Evolutionary conservation across 2,888 invertebrate genomes (phyloP), one percentile per base, ranked within the genome.

Genomic region (Drosophila acutilabella): DNA sequence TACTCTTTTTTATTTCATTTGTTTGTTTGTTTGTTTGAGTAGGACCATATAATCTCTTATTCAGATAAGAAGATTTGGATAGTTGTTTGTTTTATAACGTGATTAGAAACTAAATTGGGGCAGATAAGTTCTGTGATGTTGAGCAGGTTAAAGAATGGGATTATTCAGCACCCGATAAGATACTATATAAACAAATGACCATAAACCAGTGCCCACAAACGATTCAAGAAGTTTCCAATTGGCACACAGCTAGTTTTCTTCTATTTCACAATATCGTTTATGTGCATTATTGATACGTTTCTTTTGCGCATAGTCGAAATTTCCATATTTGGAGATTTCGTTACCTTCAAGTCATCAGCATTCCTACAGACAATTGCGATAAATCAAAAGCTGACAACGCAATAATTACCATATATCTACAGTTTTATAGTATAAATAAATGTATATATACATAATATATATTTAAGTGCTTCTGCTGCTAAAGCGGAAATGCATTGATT

Each of bases 401-500:
- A 68, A 78, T 67, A 66, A 78, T 66, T 78, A 70, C 78, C 64
- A 45, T 41, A 38, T 10, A 44, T 42, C 7, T 16, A 59, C 52
- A 38, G 64, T 51, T 54, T 13, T 64, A 54, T 42, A 54, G 26
- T 38, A 33, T 56, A 40, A 36, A 23, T 57, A 45, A 44, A 38
- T 61, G 18, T 41, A 11, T 54, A 13, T 60, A 42, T 60, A 44
- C 40, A 53, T 59, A 50, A 48, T 33, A 56, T 66, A 45, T 41
- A 33, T 52, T 36, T 33, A 40, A 50, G 38, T 44, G 8, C 68
- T 48, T 74, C n/a, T 47, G 45, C 33, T 36, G 20, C 41, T 38
- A 53, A 62, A 80, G 65, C 85, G 85, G 85, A 85, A 85, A 78
- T 88, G 89, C 83, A 85, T 81, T 81, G 88, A 89, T 79, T 83